Conservation (phyloP, 2,888 invertebrate genomes). For the Nineta flava region DNA sequence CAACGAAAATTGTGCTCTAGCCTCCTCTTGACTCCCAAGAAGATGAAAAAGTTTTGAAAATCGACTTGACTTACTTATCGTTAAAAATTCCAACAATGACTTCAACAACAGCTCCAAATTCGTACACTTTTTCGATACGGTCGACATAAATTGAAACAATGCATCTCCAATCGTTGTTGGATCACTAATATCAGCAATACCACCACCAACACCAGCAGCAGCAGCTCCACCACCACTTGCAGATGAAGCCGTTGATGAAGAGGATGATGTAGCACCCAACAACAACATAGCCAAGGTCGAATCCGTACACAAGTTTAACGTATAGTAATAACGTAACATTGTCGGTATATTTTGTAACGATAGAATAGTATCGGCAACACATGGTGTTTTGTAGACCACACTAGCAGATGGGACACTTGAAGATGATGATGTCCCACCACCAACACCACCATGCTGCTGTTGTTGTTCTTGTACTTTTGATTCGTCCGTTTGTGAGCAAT, state of each 20-base stretch:
- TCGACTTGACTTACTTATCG: constrained; percentile 14
- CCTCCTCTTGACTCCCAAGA: too few species aligned
- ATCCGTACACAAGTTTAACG: constrained; percentile 60
- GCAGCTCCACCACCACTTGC: too few species aligned
- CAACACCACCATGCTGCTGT: background rate
- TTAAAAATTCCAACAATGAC: constrained; percentile 58
- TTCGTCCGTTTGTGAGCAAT: constrained; percentile 62
- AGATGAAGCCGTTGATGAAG: too few species aligned
- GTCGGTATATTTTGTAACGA: constrained; percentile 48
- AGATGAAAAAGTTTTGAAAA: background rate
- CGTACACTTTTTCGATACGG: constrained; percentile 60
- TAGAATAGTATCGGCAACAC: constrained; percentile 56
- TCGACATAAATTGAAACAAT: constrained; percentile 68
- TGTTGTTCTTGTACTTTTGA: constrained; percentile 53
- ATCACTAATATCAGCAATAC: constrained; percentile 31
- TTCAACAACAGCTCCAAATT: constrained; percentile 59
- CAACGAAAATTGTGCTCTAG: too few species aligned
- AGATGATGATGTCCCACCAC: background rate
- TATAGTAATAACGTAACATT: constrained; percentile 68
- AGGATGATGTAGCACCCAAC: too few species aligned
- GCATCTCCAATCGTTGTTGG: constrained; percentile 71
- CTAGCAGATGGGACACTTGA: too few species aligned
- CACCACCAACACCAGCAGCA: constrained; percentile 27
- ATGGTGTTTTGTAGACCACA: constrained; percentile 33
- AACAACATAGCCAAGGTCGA: constrained; percentile 49